A percentile compares a stretch with the other conserved stretches of the same genome.
phyloP scores from a whole-genome alignment of 92 coral and sea anemone species.

The Epizoanthus scotinus region DNA sequence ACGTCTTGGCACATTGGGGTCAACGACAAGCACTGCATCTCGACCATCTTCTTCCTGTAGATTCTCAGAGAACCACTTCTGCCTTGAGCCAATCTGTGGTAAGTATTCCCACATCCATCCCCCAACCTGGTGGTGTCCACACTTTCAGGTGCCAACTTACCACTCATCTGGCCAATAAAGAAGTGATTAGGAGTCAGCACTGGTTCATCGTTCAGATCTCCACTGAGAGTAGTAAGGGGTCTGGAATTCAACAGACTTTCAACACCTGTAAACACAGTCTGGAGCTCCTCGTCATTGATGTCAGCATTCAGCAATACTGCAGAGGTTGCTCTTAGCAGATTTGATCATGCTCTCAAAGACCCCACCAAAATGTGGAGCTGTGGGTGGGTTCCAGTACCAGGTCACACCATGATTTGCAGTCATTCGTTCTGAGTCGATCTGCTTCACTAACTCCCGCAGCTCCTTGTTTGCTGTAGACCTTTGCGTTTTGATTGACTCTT shows the following conservation, averaged over 20 bases:
- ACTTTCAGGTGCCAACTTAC: conserved; percentile 3
- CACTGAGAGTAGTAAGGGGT: conserved; percentile 53
- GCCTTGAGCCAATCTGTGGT: conserved; percentile 55
- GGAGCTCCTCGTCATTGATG: conserved; percentile 48
- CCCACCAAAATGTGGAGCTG: conserved; percentile 70
- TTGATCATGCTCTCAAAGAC: conserved; percentile 61
- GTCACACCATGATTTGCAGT: conserved; percentile 47
- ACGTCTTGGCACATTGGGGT: conserved; percentile 50
- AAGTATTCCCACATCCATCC: conserved; percentile 69
- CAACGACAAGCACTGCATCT: conserved; percentile 55
- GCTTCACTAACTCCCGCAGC: conserved; percentile 16
- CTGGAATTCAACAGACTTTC: conserved; percentile 54
- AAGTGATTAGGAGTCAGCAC: conserved; percentile 66
- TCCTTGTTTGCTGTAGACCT: conserved; percentile 39
- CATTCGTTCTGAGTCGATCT: conserved; percentile 9
- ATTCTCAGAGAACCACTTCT: conserved; percentile 64
- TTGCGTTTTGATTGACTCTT: conserved; percentile 48
- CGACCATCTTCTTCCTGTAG: conserved; percentile 52
- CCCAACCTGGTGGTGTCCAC: too few relatives aligned
- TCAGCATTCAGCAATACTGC: conserved; percentile 49
- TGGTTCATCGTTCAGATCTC: conserved; percentile 56
- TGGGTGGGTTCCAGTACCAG: conserved; percentile 67
- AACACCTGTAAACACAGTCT: conserved; percentile 44
- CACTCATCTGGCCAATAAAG: conserved; percentile 23
- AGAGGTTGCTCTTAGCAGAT: conserved; percentile 56